Percentiles rank a stretch among this genome's conserved stretches.
phyloP scores from a whole-genome alignment of 2,797 vertebrate species.

The Sebastes kiyomatsui region DNA sequence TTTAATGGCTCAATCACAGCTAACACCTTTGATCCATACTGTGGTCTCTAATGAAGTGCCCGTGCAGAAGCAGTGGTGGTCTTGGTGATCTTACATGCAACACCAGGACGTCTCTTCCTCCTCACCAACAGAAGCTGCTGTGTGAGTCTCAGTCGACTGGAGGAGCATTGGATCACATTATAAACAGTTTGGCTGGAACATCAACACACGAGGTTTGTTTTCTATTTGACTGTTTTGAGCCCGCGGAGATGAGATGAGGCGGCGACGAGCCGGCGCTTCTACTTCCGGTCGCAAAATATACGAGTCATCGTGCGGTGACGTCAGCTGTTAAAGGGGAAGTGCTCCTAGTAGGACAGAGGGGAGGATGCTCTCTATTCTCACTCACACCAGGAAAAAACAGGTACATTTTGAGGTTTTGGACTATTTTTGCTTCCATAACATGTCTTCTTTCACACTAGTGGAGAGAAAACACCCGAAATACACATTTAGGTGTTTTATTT shows the following conservation, averaged over 20 bases:
- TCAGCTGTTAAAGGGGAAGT: conserved; percentile 68
- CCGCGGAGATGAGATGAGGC: not conserved
- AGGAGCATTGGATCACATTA: conserved; percentile 7
- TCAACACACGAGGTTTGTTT: not conserved
- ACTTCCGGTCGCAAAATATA: conserved; percentile 76
- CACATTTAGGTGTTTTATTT: too few species aligned
- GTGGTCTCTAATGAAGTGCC: not conserved
- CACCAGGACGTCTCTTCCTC: conserved; percentile 34
- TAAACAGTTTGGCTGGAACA: not conserved
- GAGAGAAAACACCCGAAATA: too few species aligned
- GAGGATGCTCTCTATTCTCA: not conserved
- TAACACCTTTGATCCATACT: not conserved
- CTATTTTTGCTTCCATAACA: too few species aligned
- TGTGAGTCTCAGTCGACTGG: not conserved
- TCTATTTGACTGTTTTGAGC: not conserved
- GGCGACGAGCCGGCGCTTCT: conserved; percentile 40
- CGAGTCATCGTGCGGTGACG: conserved; percentile 60
- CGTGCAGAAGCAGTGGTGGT: conserved; percentile 3
- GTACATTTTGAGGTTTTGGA: too few species aligned
- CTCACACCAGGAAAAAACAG: too few species aligned
- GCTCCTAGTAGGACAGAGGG: not conserved
- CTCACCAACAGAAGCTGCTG: conserved; percentile 14
- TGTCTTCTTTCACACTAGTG: too few species aligned
- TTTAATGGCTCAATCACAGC: not conserved
- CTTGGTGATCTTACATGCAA: conserved; percentile 48